A percentile compares a stretch with the other conserved stretches of the same genome.
Evolutionary conservation across 2,888 invertebrate species (phyloP).

Genomic region (Allophyes oxyacanthae): DNA sequence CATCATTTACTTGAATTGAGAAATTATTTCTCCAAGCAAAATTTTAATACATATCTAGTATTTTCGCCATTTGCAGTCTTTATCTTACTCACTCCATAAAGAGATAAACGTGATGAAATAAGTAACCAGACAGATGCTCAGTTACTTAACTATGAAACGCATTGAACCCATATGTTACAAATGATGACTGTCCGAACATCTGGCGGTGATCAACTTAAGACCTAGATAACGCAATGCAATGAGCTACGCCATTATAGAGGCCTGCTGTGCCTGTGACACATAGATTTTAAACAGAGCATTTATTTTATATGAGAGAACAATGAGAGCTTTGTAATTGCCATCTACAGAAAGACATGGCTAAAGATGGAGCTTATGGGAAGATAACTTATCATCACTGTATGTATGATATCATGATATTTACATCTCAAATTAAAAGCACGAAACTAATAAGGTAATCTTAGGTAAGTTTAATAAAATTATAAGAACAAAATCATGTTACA

Average conservation of each 20-base stretch:
- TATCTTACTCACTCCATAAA: too few species aligned
- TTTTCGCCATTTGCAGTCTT: too few species aligned
- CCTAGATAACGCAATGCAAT: slow-evolving; percentile 31
- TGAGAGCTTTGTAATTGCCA: not conserved
- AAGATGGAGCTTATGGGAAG: too few species aligned
- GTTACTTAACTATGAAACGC: not conserved
- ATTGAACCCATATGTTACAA: slow-evolving; percentile 18
- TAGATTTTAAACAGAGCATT: not conserved
- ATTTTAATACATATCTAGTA: too few species aligned
- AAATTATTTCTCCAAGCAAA: slow-evolving; percentile 8
- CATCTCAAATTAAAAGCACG: too few species aligned
- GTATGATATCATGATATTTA: too few species aligned
- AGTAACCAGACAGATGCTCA: slow-evolving; percentile 4
- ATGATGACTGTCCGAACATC: slow-evolving; percentile 25
- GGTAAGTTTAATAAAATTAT: too few species aligned
- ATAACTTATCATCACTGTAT: too few species aligned
- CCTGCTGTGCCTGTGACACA: slow-evolving; percentile 3
- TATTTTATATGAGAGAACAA: not conserved
- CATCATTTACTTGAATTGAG: slow-evolving; percentile 21
- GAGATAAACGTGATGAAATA: not conserved
- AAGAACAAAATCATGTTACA: too few species aligned
- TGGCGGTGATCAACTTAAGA: slow-evolving; percentile 13
- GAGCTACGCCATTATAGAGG: slow-evolving; percentile 12
- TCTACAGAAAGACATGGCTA: too few species aligned
- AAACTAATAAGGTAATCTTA: too few species aligned